phyloP scores from a whole-genome alignment of 2,797 vertebrate genomes.

The Rhinogobio ventralis region DNA sequence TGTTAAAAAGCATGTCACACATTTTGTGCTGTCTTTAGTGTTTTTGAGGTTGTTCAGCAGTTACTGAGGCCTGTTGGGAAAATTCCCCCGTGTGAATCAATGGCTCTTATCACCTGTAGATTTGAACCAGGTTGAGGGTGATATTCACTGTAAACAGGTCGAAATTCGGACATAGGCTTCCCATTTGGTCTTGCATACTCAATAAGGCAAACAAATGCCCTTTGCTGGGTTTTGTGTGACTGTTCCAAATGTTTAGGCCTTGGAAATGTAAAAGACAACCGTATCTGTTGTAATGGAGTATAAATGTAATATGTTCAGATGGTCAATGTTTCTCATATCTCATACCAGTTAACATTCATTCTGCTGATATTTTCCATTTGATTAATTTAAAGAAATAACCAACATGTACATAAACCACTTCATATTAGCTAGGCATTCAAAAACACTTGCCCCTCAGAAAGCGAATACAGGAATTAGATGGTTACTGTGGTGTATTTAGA shows the following conservation, averaged over 20 bases:
- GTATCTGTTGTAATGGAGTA: neutral
- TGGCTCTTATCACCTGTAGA: conserved; percentile 50
- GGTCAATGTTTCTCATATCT: neutral
- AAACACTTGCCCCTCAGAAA: neutral
- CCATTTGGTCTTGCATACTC: neutral
- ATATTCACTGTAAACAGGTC: conserved; percentile 12
- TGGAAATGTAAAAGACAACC: neutral
- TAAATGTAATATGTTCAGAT: neutral
- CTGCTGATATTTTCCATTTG: neutral
- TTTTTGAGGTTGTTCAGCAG: conserved; percentile 16
- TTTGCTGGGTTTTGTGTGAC: neutral
- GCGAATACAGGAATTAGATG: neutral
- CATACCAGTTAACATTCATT: neutral
- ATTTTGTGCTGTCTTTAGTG: conserved; percentile 15
- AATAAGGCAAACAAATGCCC: neutral
- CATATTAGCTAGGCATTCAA: neutral
- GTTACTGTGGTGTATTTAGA: neutral
- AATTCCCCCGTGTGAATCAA: conserved; percentile 11
- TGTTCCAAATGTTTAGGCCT: neutral
- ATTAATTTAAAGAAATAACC: neutral
- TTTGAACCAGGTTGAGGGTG: conserved; percentile 5
- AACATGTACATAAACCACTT: neutral
- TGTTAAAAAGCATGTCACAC: neutral
- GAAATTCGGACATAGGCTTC: neutral
- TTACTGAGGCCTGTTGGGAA: conserved; percentile 28